Evolutionary conservation across 2,888 invertebrate species (phyloP).

Genomic region (Bibio marci): DNA sequence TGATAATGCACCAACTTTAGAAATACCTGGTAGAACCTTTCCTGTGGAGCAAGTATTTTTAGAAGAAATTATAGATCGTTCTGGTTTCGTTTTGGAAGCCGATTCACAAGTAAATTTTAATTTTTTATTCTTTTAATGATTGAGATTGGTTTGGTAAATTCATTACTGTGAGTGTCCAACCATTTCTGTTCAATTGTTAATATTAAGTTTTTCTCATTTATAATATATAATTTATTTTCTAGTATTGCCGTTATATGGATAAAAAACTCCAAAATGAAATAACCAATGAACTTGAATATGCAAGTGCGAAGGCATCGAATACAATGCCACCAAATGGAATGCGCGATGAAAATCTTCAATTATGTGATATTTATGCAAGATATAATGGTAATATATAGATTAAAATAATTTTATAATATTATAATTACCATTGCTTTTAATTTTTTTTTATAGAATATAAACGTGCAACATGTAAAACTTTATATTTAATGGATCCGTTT

Average conservation of each 20-base stretch:
- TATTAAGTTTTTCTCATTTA: slow-evolving; percentile 31
- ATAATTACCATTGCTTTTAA: slow-evolving; percentile 6
- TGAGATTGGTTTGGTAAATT: not conserved
- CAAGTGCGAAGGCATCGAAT: slow-evolving; percentile 38
- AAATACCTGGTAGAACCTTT: slow-evolving; percentile 70
- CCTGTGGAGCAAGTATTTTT: slow-evolving; percentile 67
- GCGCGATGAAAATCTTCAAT: slow-evolving; percentile 51
- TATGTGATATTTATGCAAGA: slow-evolving; percentile 47
- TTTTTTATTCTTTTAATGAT: not conserved
- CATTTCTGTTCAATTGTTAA: not conserved
- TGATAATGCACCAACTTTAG: slow-evolving; percentile 54
- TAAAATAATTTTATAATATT: slow-evolving; percentile 1
- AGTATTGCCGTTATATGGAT: slow-evolving; percentile 40
- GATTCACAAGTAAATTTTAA: slow-evolving; percentile 27
- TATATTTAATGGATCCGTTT: slow-evolving; percentile 60
- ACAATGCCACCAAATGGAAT: slow-evolving; percentile 41
- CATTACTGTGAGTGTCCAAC: not conserved
- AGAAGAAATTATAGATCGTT: slow-evolving; percentile 60
- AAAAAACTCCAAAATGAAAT: slow-evolving; percentile 40
- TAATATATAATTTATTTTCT: slow-evolving; percentile 33
- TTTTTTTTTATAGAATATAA: slow-evolving; percentile 32
- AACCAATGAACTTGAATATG: slow-evolving; percentile 45
- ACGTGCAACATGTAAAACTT: slow-evolving; percentile 47
- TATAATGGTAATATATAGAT: slow-evolving; percentile 34
- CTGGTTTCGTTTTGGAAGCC: slow-evolving; percentile 41